Percentiles rank a stretch among this genome's conserved stretches.
phyloP scores from a whole-genome alignment of 1,140 invertebrate species.

The Drosophila carrolli region DNA sequence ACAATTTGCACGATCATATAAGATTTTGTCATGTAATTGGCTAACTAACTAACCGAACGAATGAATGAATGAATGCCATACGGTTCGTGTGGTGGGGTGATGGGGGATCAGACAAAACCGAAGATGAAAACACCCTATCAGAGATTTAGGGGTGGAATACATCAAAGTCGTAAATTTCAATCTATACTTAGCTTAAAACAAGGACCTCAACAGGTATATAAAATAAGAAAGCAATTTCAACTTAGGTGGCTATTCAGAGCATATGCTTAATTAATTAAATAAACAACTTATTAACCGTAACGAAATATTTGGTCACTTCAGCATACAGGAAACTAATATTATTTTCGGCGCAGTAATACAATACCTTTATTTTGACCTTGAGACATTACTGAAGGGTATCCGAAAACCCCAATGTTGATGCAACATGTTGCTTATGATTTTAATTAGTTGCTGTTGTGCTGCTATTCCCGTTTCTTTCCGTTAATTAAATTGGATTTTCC shows the following conservation, averaged over 20 bases:
- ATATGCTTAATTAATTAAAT: no score
- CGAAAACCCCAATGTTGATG: constrained; percentile 1
- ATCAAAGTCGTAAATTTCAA: not conserved
- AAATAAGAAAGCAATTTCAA: no score
- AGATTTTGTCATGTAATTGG: constrained; percentile 53
- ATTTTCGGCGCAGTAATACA: not conserved
- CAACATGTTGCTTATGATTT: constrained; percentile 36
- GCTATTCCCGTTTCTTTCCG: constrained; percentile 28
- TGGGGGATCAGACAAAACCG: not conserved
- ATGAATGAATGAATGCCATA: constrained; percentile 24
- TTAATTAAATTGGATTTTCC: constrained; percentile 77
- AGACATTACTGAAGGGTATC: constrained; percentile 6
- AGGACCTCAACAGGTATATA: no score
- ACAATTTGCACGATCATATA: constrained; percentile 82
- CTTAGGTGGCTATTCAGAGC: no score
- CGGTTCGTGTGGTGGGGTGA: not conserved
- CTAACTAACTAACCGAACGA: constrained; percentile 31
- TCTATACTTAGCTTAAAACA: no score
- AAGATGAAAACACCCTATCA: constrained; percentile 2
- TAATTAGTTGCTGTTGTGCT: constrained; percentile 36
- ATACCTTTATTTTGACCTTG: not conserved
- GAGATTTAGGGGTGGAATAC: not conserved
- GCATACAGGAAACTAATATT: not conserved
- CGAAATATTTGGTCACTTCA: not conserved
- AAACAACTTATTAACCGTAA: no score